phyloP scores from a whole-genome alignment of 2,113 vertebrate species.

The Solea solea region DNA sequence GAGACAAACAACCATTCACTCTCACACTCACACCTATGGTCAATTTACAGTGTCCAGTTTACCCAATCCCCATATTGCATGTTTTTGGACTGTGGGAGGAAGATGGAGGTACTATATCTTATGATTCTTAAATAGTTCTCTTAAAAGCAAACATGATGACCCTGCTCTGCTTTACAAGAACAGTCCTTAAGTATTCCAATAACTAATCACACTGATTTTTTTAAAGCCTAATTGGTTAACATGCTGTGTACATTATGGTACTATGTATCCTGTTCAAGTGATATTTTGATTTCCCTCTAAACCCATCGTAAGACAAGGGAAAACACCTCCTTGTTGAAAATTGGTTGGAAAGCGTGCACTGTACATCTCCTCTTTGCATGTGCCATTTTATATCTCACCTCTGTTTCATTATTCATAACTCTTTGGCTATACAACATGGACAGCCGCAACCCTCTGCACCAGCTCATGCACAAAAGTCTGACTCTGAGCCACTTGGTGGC shows the following conservation, averaged over 20 bases:
- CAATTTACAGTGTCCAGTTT: no score
- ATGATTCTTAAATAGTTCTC: slow-evolving; percentile 44
- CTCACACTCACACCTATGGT: no score
- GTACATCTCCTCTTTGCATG: neutral
- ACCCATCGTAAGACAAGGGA: neutral
- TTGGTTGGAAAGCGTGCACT: neutral
- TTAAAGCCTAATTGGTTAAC: no score
- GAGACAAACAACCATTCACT: no score
- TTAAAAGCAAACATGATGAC: neutral
- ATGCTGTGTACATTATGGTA: neutral
- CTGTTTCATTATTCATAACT: slow-evolving; percentile 65
- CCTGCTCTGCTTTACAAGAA: neutral
- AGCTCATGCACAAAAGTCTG: slow-evolving; percentile 52
- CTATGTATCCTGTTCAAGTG: no score
- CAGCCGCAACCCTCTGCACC: slow-evolving; percentile 51
- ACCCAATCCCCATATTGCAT: no score
- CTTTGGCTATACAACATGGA: slow-evolving; percentile 52
- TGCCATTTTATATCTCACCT: slow-evolving; percentile 38
- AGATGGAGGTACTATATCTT: slow-evolving; percentile 29
- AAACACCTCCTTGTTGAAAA: neutral
- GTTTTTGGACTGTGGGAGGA: no score
- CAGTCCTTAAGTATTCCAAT: slow-evolving; percentile 1
- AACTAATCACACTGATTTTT: neutral
- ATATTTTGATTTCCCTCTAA: no score
- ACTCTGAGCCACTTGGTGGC: slow-evolving; percentile 39